Base-by-base conservation (phyloP, 2,797 vertebrate genomes). In the Epinephelus awoara region DNA sequence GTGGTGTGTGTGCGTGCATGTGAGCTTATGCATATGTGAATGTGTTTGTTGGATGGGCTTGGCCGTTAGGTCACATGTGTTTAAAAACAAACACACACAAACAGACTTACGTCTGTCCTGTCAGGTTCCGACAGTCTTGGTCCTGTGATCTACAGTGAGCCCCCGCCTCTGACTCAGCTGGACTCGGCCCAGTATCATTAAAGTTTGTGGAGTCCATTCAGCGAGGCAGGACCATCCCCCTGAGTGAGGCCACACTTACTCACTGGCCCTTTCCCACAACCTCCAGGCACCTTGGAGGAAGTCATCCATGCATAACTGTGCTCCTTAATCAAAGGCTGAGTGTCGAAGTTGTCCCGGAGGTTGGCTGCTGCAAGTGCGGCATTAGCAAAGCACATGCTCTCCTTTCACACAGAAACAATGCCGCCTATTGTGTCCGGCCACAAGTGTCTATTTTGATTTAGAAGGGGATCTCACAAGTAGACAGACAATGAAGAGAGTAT, bases 311-410 rank as follows among this genome's bases (percentile, higher is more conserved):
- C 94, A 95, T 96, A 97, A 97, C 95, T 92, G 89, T 75, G 93
- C 94, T 97, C 95, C 95, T 96, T 96, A 97, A 97, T 97, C 96
- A 96, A 94, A 94, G 92, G 79, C 95, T 95, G 95, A 96, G 96
- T 95, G 95, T 49, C 91, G 89, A 77, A 95, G 95, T 94, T 93
- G 94, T 95, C 95, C 94, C 90, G 93, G 95, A 96, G 95, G 95
- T 95, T 94, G 85, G 94, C 92, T 90, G 95, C 94, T 89, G 93
- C 89, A 80, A 94, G 93, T 87, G 91, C 87, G 73, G 92, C 93
- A 91, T 96, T 94, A 96, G 94, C 70, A 89, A 93, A 95, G 94
- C 97, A 96, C 97, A 96, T 97, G 96, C 96, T 94, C 91, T 61
- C 84, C 75, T 90, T 96, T 96, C 92, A 95, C 49, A 0, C 65